Conservation (phyloP, 2,113 vertebrate species). For the Leiothrix lutea region DNA sequence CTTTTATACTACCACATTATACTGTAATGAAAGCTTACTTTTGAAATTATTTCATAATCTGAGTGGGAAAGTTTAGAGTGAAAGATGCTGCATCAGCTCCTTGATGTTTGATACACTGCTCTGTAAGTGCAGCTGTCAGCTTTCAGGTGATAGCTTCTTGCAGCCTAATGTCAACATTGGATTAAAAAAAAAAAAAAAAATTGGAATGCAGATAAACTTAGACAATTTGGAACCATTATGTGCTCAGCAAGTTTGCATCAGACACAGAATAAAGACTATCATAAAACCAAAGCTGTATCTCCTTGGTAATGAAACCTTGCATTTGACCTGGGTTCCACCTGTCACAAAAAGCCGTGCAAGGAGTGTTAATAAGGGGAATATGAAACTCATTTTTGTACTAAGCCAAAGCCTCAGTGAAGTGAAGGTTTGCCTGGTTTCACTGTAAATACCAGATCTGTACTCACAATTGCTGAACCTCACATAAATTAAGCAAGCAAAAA, state of each 20-base stretch:
- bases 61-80: not conserved
- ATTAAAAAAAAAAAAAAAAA: conserved; percentile 17
- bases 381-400: not conserved
- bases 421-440: not conserved
- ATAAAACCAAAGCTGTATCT: conserved; percentile 4
- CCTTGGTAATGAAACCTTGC: conserved; percentile 13
- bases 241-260: not conserved
- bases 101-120: not conserved
- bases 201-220: not conserved
- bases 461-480: not conserved
- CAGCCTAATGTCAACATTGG: not conserved
- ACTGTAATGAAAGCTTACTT: conserved; percentile 22
- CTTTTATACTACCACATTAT: not conserved
- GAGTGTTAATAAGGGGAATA: not conserved
- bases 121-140: conserved; percentile 5
- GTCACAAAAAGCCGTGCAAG: not conserved
- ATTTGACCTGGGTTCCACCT: conserved; percentile 16
- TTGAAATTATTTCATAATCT: conserved; percentile 8
- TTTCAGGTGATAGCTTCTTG: conserved; percentile 8
- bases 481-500: not conserved
- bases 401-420: not conserved
- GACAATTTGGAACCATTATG: not conserved
- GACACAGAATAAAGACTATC: not conserved
- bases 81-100: conserved; percentile 16
- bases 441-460: not conserved